Evolutionary conservation across 2,113 vertebrate species (phyloP), one percentile per base, ranked within the genome.

Genomic region (Labeo catla): DNA sequence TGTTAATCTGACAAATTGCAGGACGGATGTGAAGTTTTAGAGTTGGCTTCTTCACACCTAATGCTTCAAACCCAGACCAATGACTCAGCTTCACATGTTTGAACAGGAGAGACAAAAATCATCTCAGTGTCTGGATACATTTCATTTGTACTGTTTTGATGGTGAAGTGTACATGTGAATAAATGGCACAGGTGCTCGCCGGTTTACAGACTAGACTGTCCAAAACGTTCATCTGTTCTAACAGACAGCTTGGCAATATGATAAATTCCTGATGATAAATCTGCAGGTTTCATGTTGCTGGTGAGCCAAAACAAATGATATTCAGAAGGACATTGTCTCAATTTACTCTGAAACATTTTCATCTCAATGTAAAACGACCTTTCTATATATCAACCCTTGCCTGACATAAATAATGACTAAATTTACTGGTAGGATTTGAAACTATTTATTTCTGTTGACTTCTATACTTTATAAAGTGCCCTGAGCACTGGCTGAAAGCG

Each of bases 1-100:
- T 16, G 61, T 52, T 68, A 82, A 68, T 50, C 23, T 68, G 80
- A 82, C 80, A 82, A 68, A 82, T 82, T 82, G 80, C 8, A 50
- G 16, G 13, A 68, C 34, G 28, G 36, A 63, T 59, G 28, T 79
- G 52, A 45, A 13, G 19, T 81, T 47, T 63, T 81, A 28, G n/a
- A 65, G 59, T 49, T 65, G 63, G 16, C 65, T 66, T 68, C 63
- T 70, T 36, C 47, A 21, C 78, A 65, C 9, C 47, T 36, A 70
- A 68, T 36, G 39, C 80, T 70, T 82, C 45, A 68, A 68, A 70
- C 43, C 23, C 13, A 82, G 80, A 82, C 68, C n/a, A 21, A 36
- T 52, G 63, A 52, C 63, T 50, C 80, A 21, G 63, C 21, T 70
- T 82, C 59, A 65, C 57, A 65, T 43, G 78, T 81, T 81, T 81